Evolutionary conservation across 2,888 invertebrate species (phyloP).

Genomic region (Venusia cambrica): DNA sequence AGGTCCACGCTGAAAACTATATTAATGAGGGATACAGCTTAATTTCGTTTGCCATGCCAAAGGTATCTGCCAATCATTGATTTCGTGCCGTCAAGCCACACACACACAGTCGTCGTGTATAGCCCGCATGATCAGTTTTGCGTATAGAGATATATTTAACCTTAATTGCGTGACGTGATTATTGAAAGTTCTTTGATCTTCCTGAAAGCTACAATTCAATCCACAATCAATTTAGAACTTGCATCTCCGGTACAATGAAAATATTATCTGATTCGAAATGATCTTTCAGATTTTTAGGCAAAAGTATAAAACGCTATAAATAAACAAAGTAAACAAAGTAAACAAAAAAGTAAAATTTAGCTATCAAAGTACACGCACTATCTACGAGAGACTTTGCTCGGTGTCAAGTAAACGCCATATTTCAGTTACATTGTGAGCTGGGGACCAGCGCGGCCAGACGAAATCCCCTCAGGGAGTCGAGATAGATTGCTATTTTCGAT

Average conservation of each 20-base stretch:
- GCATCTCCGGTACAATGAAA: constrained; percentile 5
- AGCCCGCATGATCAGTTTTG: too few species aligned
- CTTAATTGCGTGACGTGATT: constrained; percentile 7
- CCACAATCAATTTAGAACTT: constrained; percentile 9
- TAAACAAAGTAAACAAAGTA: too few species aligned
- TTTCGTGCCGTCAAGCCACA: too few species aligned
- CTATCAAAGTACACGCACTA: constrained; percentile 28
- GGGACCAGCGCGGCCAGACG: constrained; percentile 35
- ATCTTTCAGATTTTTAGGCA: constrained; percentile 5
- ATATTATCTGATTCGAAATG: constrained; percentile 10
- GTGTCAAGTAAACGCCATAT: constrained; percentile 48
- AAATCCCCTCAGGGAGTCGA: constrained; percentile 50
- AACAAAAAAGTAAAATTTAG: too few species aligned
- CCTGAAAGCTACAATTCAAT: constrained; percentile 16
- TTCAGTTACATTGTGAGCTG: constrained; percentile 45
- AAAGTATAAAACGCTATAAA: too few species aligned
- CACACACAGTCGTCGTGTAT: too few species aligned
- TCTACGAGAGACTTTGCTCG: constrained; percentile 29
- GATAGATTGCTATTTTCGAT: constrained; percentile 56
- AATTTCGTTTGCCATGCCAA: too few species aligned
- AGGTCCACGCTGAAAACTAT: too few species aligned
- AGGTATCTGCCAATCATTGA: too few species aligned
- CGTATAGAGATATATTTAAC: too few species aligned
- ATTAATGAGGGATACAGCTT: too few species aligned
- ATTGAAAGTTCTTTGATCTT: constrained; percentile 11